A percentile compares a stretch with the other conserved stretches of the same genome.
These are phyloP conservation scores for Xenentodon cancila DNA, from an alignment of 2,797 vertebrate species.

Conservation along the genomic window DNA sequence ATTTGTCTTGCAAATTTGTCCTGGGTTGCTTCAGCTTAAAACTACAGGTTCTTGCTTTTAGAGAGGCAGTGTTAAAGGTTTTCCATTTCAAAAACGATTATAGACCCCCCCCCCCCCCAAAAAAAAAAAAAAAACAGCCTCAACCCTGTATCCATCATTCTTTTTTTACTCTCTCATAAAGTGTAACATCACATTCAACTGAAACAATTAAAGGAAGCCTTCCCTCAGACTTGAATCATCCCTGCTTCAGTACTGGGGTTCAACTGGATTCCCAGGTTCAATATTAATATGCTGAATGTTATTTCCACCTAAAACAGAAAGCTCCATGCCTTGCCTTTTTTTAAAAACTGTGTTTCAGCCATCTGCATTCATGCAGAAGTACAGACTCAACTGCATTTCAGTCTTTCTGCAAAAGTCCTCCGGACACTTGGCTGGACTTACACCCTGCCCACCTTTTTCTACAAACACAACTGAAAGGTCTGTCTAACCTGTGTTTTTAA, in stretches of 20 bases:
- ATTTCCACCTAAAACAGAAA: not conserved
- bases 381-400: constrained; percentile 42
- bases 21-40: constrained; percentile 37
- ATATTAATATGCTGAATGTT: constrained; percentile 17
- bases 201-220: too few species aligned
- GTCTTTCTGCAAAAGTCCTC: constrained; percentile 50
- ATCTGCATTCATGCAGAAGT: constrained; percentile 36
- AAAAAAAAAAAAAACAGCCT: not conserved
- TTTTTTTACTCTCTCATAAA: not conserved
- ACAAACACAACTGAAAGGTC: constrained; percentile 24
- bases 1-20: constrained; percentile 36
- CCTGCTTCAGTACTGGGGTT: not conserved
- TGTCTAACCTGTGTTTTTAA: constrained; percentile 53
- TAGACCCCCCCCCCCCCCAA: not conserved
- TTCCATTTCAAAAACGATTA: constrained; percentile 2
- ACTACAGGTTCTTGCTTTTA: constrained; percentile 32
- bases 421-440: constrained; percentile 34
- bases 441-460: constrained; percentile 28
- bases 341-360: constrained; percentile 25
- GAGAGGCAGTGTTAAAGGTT: constrained; percentile 14
- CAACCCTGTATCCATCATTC: not conserved
- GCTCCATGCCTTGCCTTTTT: not conserved
- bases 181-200: too few species aligned
- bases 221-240: constrained; percentile 4
- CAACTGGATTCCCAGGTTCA: constrained; percentile 21